phyloP scores from a whole-genome alignment of 2,797 vertebrate species.

The Echiichthys vipera region DNA sequence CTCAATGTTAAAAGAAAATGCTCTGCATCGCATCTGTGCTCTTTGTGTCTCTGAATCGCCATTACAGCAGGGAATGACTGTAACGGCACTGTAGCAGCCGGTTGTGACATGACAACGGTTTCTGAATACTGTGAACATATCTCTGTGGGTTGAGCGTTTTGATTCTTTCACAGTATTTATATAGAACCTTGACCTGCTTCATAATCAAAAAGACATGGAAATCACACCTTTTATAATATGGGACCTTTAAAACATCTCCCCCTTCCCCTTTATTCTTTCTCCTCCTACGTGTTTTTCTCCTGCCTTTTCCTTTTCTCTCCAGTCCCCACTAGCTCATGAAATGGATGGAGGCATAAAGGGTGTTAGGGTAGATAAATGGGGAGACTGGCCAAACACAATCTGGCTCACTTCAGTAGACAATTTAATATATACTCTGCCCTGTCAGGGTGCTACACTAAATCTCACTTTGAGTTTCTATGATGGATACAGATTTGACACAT shows the following conservation, averaged over 20 bases:
- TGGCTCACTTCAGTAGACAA: constrained; percentile 78
- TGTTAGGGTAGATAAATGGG: constrained; percentile 77
- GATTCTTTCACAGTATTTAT: no score
- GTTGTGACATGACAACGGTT: no score
- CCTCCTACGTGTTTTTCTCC: constrained; percentile 15
- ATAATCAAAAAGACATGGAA: no score
- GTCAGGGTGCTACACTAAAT: constrained; percentile 70
- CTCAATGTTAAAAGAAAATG: no score
- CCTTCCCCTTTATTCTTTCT: not conserved
- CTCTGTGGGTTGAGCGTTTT: no score
- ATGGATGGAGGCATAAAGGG: constrained; percentile 71
- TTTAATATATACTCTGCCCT: constrained; percentile 76
- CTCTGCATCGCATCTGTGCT: no score
- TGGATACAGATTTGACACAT: constrained; percentile 73
- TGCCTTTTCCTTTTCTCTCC: constrained; percentile 46
- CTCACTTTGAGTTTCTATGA: constrained; percentile 77
- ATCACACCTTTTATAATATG: no score
- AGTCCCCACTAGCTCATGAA: constrained; percentile 45
- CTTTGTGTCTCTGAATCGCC: no score
- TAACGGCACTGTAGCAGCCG: no score
- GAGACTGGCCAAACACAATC: constrained; percentile 77
- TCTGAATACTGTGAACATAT: no score
- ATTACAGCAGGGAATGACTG: no score
- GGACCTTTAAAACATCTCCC: not conserved
- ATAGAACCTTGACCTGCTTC: no score